Conservation (phyloP, 2,797 vertebrate species). For the Muscicapa striata region DNA sequence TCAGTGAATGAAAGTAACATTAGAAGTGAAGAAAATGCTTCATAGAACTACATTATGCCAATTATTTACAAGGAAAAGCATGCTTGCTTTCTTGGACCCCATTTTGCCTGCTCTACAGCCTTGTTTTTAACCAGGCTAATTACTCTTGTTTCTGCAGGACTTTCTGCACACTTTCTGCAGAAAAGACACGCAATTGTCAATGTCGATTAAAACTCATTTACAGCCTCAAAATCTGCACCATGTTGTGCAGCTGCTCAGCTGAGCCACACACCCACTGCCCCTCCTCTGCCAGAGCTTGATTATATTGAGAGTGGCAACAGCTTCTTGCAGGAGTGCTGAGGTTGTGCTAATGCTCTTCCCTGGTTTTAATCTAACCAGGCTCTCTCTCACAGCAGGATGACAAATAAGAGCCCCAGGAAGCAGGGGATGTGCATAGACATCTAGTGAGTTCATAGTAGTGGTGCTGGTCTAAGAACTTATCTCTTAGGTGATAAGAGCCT, state of each 20-base stretch:
- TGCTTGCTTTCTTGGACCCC: background rate
- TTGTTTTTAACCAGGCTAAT: background rate
- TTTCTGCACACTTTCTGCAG: background rate
- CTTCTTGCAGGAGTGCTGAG: background rate
- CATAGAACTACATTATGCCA: background rate
- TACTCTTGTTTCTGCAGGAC: background rate
- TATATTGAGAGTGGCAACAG: background rate
- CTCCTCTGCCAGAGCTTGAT: background rate
- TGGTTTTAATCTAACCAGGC: background rate
- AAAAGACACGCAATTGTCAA: background rate
- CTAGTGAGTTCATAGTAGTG: background rate
- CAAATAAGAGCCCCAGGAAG: background rate
- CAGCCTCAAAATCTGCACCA: background rate
- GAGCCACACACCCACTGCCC: background rate
- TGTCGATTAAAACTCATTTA: background rate
- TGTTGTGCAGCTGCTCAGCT: background rate
- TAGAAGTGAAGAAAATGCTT: background rate
- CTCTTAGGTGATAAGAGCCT: background rate
- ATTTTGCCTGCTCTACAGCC: background rate
- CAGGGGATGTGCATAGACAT: background rate
- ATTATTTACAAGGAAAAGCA: background rate
- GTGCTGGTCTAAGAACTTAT: background rate
- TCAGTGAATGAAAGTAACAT: background rate
- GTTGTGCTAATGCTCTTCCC: background rate
- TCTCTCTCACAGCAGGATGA: background rate